These are phyloP conservation scores for Cyaniris semiargus DNA, from an alignment of 2,888 invertebrate species.

Conservation along the genomic window DNA sequence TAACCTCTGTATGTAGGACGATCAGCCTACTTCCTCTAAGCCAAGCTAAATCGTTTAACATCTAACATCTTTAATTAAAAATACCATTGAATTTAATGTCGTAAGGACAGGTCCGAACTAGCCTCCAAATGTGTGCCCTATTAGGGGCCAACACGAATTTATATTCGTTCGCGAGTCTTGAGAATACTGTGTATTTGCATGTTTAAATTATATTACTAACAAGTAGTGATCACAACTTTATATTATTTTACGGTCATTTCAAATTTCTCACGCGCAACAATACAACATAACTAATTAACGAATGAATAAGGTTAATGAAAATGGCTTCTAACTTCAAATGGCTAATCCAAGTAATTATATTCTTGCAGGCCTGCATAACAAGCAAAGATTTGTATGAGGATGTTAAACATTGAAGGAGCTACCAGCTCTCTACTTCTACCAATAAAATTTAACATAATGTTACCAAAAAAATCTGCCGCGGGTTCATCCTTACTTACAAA, in stretches of 20 bases:
- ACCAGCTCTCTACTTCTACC: no score
- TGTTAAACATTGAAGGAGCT: no score
- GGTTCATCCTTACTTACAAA: neutral
- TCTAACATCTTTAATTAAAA: slow-evolving; percentile 3
- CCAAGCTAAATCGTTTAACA: neutral
- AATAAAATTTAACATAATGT: no score
- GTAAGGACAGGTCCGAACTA: neutral
- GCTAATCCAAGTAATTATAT: no score
- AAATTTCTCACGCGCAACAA: neutral
- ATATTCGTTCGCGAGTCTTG: neutral
- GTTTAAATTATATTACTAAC: neutral
- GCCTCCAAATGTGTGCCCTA: neutral
- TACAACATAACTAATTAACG: no score
- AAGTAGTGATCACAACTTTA: neutral
- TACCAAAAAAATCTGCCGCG: neutral
- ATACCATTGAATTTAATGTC: neutral
- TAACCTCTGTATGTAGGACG: slow-evolving; percentile 2
- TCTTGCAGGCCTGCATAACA: no score
- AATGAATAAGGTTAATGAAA: no score
- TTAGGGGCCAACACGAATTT: neutral
- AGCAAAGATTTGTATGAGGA: no score
- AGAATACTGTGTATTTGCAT: neutral
- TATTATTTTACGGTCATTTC: neutral
- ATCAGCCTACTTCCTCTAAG: slow-evolving; percentile 7
- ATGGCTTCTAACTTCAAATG: no score